Conservation (phyloP, 2,888 invertebrate genomes). For the Leucophenga maculata region DNA sequence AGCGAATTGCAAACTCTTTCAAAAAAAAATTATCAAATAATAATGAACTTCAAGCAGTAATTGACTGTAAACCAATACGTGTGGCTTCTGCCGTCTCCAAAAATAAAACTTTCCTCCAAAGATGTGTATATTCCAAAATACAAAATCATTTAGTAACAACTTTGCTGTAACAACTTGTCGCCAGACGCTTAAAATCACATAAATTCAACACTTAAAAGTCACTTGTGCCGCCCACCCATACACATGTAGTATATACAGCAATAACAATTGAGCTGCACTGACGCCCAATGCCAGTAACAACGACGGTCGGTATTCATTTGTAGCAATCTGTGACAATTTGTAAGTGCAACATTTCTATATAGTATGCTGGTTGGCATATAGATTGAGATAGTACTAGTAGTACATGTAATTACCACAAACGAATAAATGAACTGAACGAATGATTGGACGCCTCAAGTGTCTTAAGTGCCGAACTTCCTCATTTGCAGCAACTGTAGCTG, state of each 20-base stretch:
- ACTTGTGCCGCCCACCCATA: not conserved
- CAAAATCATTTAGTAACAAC: too few species aligned
- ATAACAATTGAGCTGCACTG: constrained; percentile 9
- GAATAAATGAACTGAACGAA: not conserved
- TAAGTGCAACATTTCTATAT: not conserved
- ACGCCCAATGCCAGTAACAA: constrained; percentile 6
- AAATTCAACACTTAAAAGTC: not conserved
- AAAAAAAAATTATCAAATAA: too few species aligned
- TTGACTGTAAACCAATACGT: too few species aligned
- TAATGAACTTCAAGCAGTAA: too few species aligned
- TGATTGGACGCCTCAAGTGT: constrained; percentile 17
- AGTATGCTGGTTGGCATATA: too few species aligned
- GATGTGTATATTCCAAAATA: too few species aligned
- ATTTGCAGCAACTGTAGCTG: constrained; percentile 28
- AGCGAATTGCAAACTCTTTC: too few species aligned
- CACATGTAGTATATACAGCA: not conserved
- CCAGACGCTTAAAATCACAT: not conserved
- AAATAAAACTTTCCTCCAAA: too few species aligned
- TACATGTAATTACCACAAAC: constrained; percentile 15
- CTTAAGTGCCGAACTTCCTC: constrained; percentile 43
- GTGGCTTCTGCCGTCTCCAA: too few species aligned
- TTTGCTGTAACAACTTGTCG: too few species aligned
- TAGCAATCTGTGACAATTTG: constrained; percentile 21
- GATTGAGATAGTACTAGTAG: not conserved
- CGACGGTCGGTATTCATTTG: not conserved